These are phyloP conservation scores for Lethocerus indicus DNA, from an alignment of 1,140 invertebrate genomes.

Conservation along the genomic window DNA sequence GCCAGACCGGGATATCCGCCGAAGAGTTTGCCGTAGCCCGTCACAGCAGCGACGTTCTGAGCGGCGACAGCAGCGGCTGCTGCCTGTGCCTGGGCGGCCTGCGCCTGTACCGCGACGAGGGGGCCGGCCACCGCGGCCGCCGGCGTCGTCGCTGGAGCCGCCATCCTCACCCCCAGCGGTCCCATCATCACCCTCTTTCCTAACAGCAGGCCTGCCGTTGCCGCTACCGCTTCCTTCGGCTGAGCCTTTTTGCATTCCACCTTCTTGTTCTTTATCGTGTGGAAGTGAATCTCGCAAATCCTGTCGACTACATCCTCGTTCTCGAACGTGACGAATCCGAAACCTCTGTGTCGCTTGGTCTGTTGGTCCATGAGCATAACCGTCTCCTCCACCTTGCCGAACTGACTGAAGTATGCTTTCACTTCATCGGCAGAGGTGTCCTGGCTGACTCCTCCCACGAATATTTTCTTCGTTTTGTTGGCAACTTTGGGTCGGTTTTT, in stretches of 20 bases:
- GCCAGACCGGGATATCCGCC: constrained; percentile 42
- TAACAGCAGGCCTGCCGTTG: constrained; percentile 40
- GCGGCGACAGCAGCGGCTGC: constrained; percentile 28
- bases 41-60: constrained; percentile 34
- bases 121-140: constrained; percentile 31
- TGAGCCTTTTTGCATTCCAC: constrained; percentile 87
- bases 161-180: constrained; percentile 43
- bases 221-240: constrained; percentile 75
- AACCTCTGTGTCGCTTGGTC: constrained; percentile 76
- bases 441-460: constrained; percentile 80
- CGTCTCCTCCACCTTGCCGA: constrained; percentile 80
- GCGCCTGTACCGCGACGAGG: constrained; percentile 35
- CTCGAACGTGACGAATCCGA: constrained; percentile 85
- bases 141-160: constrained; percentile 29
- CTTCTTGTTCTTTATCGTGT: constrained; percentile 86
- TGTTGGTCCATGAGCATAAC: constrained; percentile 92
- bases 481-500: constrained; percentile 72
- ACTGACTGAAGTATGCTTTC: constrained; percentile 79
- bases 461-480: constrained; percentile 81
- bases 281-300: constrained; percentile 83
- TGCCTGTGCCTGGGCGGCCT: too few species aligned
- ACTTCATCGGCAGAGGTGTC: constrained; percentile 83
- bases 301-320: constrained; percentile 79
- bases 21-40: constrained; percentile 51
- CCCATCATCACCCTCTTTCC: constrained; percentile 55